Evolutionary conservation across 2,113 vertebrate genomes (phyloP), one percentile per base, ranked within the genome.

Genomic region (Arizona elegans): DNA sequence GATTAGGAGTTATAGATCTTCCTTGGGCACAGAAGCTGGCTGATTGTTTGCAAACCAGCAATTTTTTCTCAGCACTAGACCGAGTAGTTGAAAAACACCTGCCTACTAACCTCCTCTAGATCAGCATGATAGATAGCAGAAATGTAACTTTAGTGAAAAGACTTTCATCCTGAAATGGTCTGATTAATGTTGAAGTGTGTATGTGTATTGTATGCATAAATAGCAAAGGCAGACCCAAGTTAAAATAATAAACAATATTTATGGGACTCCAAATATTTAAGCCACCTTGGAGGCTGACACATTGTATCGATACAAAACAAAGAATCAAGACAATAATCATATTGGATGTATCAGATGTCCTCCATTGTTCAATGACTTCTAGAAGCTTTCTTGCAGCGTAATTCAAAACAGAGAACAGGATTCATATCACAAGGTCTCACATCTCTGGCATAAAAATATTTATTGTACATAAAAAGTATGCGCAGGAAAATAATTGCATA

Each of bases 331-430:
- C 24, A 26, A 24, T 50, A 50, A 50, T 50, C 24, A 86, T 70
- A 50, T 50, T 6, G 47, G 47, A 50, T 70, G 29, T 33, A 62
- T 62, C 1, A 0, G 87, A n/a, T 86, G 2, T 91, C 91, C 92
- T 86, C 91, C 92, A 54, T 8, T 53, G 88, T 90, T 88, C 58
- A 91, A 59, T n/a, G 92, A 75, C 17, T 94, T 3, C 7, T 1
- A 11, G 24, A 8, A 92, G 92, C 29, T n/a, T 90, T 11, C 55
- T 90, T 91, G 70, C 91, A 91, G 54, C 62, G 70, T 54, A 92
- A 55, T 52, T 56, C 38, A 29, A 23, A 94, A 88, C 47, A 91
- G 2, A 9, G n/a, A 52, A 29, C 70, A 58, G 21, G 65, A 54
- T 91, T 81, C 33, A 0, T 75, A 93, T 62, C 53, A 85, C 59